Evolutionary conservation across 2,888 invertebrate species (phyloP).

Genomic region (Cheilosia variabilis): DNA sequence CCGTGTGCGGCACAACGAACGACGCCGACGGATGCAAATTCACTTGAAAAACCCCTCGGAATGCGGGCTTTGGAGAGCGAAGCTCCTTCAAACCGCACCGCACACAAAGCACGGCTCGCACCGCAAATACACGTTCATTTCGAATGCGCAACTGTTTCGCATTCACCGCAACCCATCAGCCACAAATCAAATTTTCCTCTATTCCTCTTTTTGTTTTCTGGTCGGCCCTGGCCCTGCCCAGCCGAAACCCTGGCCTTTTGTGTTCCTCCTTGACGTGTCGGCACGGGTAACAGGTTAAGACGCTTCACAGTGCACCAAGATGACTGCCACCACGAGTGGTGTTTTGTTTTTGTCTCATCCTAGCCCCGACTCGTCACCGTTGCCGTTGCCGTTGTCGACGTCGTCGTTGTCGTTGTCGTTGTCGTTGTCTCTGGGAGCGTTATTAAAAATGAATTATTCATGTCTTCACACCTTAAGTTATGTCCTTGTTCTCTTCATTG

Average conservation of each 20-base stretch:
- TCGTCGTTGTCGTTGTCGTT: slow-evolving; percentile 22
- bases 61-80: slow-evolving; percentile 28
- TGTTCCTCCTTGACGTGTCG: slow-evolving; percentile 15
- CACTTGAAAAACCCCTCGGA: slow-evolving; percentile 32
- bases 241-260: slow-evolving; percentile 43
- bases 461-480: slow-evolving; percentile 80
- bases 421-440: slow-evolving; percentile 66
- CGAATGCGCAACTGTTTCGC: slow-evolving; percentile 65
- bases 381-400: slow-evolving; percentile 4
- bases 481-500: slow-evolving; percentile 78
- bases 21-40: slow-evolving; percentile 56
- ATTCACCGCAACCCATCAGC: slow-evolving; percentile 70
- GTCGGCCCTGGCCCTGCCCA: slow-evolving; percentile 33
- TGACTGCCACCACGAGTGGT: slow-evolving; percentile 17
- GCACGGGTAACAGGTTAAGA: slow-evolving; percentile 62
- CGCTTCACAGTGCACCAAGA: slow-evolving; percentile 48
- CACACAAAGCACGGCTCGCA: slow-evolving; percentile 26
- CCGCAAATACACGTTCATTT: slow-evolving; percentile 31
- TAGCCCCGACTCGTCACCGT: slow-evolving; percentile 8
- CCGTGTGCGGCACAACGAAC: slow-evolving; percentile 34
- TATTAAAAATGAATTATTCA: slow-evolving; percentile 76
- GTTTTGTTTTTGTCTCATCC: neutral
- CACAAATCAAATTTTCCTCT: slow-evolving; percentile 70
- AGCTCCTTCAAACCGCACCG: slow-evolving; percentile 39
- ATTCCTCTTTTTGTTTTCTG: slow-evolving; percentile 18